Evolutionary conservation across 1,140 invertebrate species (phyloP).

Genomic region (Subanguina moxae): DNA sequence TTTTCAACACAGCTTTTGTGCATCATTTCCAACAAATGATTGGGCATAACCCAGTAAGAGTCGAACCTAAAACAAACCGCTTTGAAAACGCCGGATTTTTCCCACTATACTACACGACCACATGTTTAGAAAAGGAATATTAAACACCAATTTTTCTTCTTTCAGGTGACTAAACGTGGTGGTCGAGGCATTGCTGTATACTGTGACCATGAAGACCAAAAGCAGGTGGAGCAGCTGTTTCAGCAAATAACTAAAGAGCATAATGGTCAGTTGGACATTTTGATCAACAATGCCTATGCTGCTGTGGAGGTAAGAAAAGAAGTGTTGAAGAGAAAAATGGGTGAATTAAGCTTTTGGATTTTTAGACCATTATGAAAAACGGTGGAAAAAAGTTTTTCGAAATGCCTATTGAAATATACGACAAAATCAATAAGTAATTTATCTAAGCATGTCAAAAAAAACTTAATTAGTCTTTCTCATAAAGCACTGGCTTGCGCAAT

Average conservation of each 20-base stretch:
- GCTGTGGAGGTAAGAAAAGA: slow-evolving; percentile 44
- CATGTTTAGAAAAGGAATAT: too few relatives aligned
- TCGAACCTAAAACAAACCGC: too few relatives aligned
- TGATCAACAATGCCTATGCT: slow-evolving; percentile 64
- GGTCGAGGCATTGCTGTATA: slow-evolving; percentile 60
- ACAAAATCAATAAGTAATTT: slow-evolving; percentile 59
- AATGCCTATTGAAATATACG: slow-evolving; percentile 53
- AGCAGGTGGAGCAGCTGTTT: slow-evolving; percentile 61
- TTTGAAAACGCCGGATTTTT: too few relatives aligned
- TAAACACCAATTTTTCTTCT: not conserved
- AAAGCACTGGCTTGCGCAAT: slow-evolving; percentile 61
- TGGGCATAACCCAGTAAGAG: too few relatives aligned
- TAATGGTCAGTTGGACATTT: slow-evolving; percentile 61
- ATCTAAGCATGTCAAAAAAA: too few relatives aligned
- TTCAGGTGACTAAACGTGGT: slow-evolving; percentile 43
- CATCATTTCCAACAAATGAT: too few relatives aligned
- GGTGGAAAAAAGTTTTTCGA: slow-evolving; percentile 61
- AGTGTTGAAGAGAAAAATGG: not conserved
- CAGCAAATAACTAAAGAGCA: slow-evolving; percentile 60
- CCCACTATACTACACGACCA: too few relatives aligned
- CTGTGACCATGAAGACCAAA: slow-evolving; percentile 62
- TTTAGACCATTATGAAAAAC: slow-evolving; percentile 8
- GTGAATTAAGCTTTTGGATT: not conserved
- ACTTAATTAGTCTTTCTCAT: too few relatives aligned
- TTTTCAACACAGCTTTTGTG: too few relatives aligned